These are phyloP conservation scores for Kryphioiulus occultus DNA, from an alignment of 2,888 invertebrate species.

Conservation along the genomic window DNA sequence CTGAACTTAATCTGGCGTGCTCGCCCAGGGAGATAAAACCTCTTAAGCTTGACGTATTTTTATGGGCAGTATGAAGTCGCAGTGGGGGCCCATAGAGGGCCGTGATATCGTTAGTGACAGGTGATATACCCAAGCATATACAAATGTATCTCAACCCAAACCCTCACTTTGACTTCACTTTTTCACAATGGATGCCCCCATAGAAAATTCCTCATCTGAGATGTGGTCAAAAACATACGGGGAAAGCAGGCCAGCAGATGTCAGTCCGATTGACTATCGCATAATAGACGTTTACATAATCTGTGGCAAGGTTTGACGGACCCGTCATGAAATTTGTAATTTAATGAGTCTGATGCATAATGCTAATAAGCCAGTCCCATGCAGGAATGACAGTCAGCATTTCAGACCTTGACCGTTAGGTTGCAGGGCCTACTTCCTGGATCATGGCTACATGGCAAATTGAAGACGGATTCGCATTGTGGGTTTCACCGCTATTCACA, in stretches of 20 bases:
- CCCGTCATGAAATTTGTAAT: conserved; percentile 25
- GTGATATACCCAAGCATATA: conserved; percentile 6
- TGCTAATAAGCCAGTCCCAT: neutral
- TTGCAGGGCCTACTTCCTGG: conserved; percentile 31
- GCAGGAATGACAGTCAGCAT: neutral
- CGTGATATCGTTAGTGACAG: conserved; percentile 2
- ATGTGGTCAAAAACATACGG: neutral
- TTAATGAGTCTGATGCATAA: neutral
- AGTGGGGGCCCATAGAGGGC: neutral
- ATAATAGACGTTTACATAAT: conserved; percentile 27
- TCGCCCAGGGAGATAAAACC: neutral
- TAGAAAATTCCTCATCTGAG: neutral
- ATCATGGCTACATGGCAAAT: conserved; percentile 1
- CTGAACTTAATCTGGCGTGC: conserved; percentile 5
- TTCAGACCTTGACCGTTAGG: neutral
- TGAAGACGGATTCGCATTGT: neutral
- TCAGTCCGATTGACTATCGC: neutral
- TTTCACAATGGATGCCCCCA: neutral
- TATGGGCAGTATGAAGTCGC: neutral
- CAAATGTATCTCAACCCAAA: neutral
- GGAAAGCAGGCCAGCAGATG: neutral
- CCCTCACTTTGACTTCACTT: neutral
- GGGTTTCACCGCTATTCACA: neutral
- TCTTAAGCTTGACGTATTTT: conserved; percentile 27
- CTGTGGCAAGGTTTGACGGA: conserved; percentile 14